Base-by-base conservation (phyloP, 2,797 vertebrate species). In the Bufotes viridis region DNA sequence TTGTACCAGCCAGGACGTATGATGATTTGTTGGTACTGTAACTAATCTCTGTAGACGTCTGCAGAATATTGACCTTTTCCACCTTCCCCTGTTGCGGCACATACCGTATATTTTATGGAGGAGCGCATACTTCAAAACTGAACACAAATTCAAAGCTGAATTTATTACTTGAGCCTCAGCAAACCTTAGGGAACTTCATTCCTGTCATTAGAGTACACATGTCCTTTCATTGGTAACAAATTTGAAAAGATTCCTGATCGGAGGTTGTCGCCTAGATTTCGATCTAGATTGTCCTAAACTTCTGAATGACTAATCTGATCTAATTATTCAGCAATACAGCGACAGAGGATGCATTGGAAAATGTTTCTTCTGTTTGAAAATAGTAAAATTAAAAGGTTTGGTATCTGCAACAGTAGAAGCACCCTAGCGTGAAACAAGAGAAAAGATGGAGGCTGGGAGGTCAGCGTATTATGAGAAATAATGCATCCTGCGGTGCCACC, bases 31-130 rank as follows among this genome's bases (percentile, higher is more conserved):
- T 75, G 17, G 14, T 57, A 74, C 65, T 20, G 26, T 84, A 24
- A 29, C 53, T 84, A 72, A 65, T 55, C 65, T 84, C 49, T 51
- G 22, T 72, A 58, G 26, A 75, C 74, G 60, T 75, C n/a, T 74
- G 90, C 22, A 42, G 69, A 72, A 42, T 72, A 72, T 72, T 42
- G 69, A 42, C 69, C 69, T 72, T 42, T 72, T 72, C 69, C 7
- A 18, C 18, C 15, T 72, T 72, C 42, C 69, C 29, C 69, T 42
- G 29, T 72, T 9, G 69, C 34, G 69, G 20, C 9, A 18, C 69
- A 72, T 42, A 42, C 42, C 42, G 42, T 42, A 18, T 72, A 18
- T 72, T 72, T 72, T 42, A 42, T 18, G 14, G 69, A 72, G 15
- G 20, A 18, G 8, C 8, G 34, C 15, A 17, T 42, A 72, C 69